phyloP scores from a whole-genome alignment of 2,113 vertebrate species.

The Catagonus wagneri region DNA sequence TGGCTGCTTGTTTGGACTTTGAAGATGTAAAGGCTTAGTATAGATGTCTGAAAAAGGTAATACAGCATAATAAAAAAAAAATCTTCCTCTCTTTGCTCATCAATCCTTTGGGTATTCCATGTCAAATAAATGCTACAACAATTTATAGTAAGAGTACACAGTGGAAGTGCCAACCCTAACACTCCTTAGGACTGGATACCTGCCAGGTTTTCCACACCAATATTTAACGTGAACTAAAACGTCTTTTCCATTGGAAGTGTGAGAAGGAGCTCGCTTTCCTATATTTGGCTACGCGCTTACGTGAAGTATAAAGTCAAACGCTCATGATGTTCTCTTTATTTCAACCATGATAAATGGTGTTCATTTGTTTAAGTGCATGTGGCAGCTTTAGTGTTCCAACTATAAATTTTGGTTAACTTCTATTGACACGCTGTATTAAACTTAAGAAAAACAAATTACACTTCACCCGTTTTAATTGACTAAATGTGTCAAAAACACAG shows the following conservation, averaged over 20 bases:
- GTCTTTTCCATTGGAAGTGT: conserved; percentile 94
- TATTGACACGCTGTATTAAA: conserved; percentile 93
- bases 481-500: conserved; percentile 93
- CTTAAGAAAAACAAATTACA: conserved; percentile 94
- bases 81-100: conserved; percentile 92
- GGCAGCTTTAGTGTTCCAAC: conserved; percentile 95
- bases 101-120: conserved; percentile 94
- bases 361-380: conserved; percentile 94
- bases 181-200: conserved; percentile 92
- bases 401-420: conserved; percentile 94
- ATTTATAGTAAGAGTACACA: conserved; percentile 95
- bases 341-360: conserved; percentile 92
- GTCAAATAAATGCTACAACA: conserved; percentile 97
- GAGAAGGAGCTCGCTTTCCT: conserved; percentile 92
- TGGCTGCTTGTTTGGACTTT: conserved; percentile 92
- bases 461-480: conserved; percentile 92
- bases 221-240: conserved; percentile 94
- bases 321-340: conserved; percentile 91
- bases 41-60: conserved; percentile 97
- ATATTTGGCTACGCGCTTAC: conserved; percentile 93
- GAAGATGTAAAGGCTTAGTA: conserved; percentile 91
- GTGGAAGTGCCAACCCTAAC: conserved; percentile 96
- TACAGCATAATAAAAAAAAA: conserved; percentile 93
- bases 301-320: conserved; percentile 89
- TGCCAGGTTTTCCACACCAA: conserved; percentile 93